Base-by-base conservation (phyloP, 92 coral and sea anemone genomes). In the Hydrozoanthus gracilis region DNA sequence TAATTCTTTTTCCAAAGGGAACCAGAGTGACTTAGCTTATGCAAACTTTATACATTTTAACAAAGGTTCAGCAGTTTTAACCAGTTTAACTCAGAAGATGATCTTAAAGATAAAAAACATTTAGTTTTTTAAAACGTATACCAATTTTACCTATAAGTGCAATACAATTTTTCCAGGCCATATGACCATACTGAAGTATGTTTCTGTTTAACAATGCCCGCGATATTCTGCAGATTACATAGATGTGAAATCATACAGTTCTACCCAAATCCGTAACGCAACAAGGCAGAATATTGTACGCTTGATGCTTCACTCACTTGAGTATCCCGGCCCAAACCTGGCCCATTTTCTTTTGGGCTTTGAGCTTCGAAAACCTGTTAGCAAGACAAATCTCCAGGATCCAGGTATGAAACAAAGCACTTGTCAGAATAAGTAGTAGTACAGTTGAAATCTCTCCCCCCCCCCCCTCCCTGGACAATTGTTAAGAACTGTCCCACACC, bases 281-380 rank as follows among this genome's bases (percentile, higher is more conserved):
- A 94, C 93, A 9, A 88, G 99, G 15, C 99, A 96, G 87, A 96
- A 96, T 86, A 93, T 96, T 14, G 83, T 96, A 70, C 93, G 98
- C 17, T 77, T 96, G 44, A 69, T 96, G 91, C 91, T 96, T n/a
- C 91, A 95, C 89, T 96, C 98, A 8, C 94, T 96, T 6, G 92
- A 95, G 84, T 91, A 90, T 71, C 92, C 97, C 13, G 91, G 96
- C 0, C 99, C 98, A 47, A 96, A 93, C 90, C 89, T 96, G 71
- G 95, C 99, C 58, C 98, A 96, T 66, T 95, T 95, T 70, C 86
- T 96, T 14, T 88, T 96, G 88, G 99, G 99, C 14, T 96, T 82
- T 83, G 95, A 96, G 20, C 94, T 93, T n/a, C 89, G 98, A 47
- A 90, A 96, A 86, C 98, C 98, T 76, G 94, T 92, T 64, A 75